Base-by-base conservation (phyloP, 2,888 invertebrate genomes). In the Macaria notata region DNA sequence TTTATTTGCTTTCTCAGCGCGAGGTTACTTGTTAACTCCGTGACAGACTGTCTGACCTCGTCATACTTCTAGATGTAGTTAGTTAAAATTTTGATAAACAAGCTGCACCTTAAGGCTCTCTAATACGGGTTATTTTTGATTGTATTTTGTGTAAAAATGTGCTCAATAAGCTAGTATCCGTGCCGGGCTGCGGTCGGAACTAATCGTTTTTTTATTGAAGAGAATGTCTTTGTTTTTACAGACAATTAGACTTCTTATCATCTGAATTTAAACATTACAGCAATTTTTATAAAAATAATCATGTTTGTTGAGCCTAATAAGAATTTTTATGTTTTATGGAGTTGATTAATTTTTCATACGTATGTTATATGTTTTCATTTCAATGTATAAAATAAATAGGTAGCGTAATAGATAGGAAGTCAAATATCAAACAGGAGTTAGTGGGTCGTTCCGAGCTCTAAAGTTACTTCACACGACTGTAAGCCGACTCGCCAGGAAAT, bases 11-110 rank as follows among this genome's bases (percentile, higher is more conserved):
- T 30, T 53, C 45, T 30, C 46, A 9, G n/a, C 38, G 19, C 64
- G 62, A 67, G 65, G 67, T 51, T 63, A 52, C 38, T 38, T 51
- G 52, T 46, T 42, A 61, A 65, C 63, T 55, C 63, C 64, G 59
- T 69, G 66, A 65, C 67, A 63, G 51, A 62, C 59, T 49, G 46
- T 50, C 51, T 61, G 68, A 65, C 68, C 66, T 70, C 64, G 68
- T 46, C 31, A 59, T 49, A 33, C 43, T 60, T 61, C 43, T 54
- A 42, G 42, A 57, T 57, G 33, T 33, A 29, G 43, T 36, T 36
- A 36, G 33, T 36, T 36, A 36, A 36, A 7, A 2, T 7, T 36
- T 7, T 6, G 7, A 1, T 36, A 36, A 6, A 36, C 7, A 36
- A 36, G 7, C 4, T 36, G 33, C 4, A 36, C 33, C 7, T 36